Evolutionary conservation across 2,797 vertebrate species (phyloP), one percentile per base, ranked within the genome.

Genomic region (Tokudaia tokunoshimensis): DNA sequence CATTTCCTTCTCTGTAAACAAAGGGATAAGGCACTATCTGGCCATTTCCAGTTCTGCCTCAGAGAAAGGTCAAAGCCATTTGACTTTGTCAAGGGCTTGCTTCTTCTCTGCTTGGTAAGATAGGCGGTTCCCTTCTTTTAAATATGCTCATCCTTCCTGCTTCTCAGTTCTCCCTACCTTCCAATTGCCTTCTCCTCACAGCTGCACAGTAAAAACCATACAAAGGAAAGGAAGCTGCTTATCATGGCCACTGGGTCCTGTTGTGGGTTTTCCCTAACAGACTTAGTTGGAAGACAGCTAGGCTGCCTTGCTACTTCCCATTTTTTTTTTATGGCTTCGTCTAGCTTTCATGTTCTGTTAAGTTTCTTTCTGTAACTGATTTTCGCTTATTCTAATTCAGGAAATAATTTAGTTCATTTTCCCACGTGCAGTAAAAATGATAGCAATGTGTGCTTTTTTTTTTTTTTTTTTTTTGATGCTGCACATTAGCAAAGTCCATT

Each of bases 1-100:
- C 3, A 31, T 72, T 94, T 97, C 91, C 80, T 95, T 52, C 57
- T 78, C 79, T 92, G 57, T 81, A 96, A 92, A 96, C 91, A 84
- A 96, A 89, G 52, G 17, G 61, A 67, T 29, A 92, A 87, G 59
- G 44, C 47, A 74, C 92, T 89, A 94, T 92, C 85, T 91, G 75
- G 70, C 88, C 89, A 59, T 74, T 96, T 96, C 70, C 75, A 92
- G 75, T 87, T 92, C 89, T 59, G 6, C 50, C 41, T 87, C 81
- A n/a, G 65, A 95, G 83, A 94, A 52, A 91, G 52, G 61, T 95
- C 92, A 97, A 72, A 96, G 79, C 57, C 55, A 94, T 41, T 67
- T 92, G 75, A 84, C 61, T 22, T 85, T 44, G 31, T 90, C 47
- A 67, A 84, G 75, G 52, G 79, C 92, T 94, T 80, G 63, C 52